These are phyloP conservation scores for Odocoileus hemionus DNA, from an alignment of 2,113 vertebrate genomes.

Conservation along the genomic window DNA sequence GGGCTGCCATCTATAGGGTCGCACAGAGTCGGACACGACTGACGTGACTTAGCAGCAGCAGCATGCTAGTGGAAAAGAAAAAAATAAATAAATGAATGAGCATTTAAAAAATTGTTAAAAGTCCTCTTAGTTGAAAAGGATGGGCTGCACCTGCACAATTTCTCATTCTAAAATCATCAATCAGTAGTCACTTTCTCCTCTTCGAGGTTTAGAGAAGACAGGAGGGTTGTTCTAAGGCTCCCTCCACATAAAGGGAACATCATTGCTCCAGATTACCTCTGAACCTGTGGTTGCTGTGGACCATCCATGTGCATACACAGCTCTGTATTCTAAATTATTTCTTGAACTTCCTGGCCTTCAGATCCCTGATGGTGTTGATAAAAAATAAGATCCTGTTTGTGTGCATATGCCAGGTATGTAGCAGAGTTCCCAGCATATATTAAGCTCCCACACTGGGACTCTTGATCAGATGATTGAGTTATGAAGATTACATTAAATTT, in stretches of 20 bases:
- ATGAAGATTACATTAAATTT: neutral
- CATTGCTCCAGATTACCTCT: neutral
- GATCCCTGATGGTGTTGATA: neutral
- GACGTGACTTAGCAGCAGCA: too few species aligned
- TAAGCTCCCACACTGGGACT: neutral
- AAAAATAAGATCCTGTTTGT: neutral
- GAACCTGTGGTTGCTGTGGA: neutral
- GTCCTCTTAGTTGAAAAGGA: neutral
- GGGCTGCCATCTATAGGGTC: too few species aligned
- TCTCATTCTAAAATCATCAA: neutral
- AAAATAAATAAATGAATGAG: neutral
- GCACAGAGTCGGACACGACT: too few species aligned
- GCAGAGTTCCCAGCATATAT: neutral
- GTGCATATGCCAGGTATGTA: too few species aligned
- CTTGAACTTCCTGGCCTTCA: neutral
- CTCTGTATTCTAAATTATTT: neutral
- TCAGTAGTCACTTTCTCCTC: neutral
- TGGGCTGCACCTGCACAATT: neutral
- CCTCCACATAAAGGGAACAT: neutral
- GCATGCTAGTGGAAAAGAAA: neutral
- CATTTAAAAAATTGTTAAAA: neutral
- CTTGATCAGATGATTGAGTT: neutral
- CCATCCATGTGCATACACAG: neutral
- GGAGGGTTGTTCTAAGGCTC: neutral
- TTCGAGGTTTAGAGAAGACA: neutral